Percentiles rank a stretch among this genome's conserved stretches.
Conservation (phyloP, 2,888 invertebrate species). For the Agrochola litura region DNA sequence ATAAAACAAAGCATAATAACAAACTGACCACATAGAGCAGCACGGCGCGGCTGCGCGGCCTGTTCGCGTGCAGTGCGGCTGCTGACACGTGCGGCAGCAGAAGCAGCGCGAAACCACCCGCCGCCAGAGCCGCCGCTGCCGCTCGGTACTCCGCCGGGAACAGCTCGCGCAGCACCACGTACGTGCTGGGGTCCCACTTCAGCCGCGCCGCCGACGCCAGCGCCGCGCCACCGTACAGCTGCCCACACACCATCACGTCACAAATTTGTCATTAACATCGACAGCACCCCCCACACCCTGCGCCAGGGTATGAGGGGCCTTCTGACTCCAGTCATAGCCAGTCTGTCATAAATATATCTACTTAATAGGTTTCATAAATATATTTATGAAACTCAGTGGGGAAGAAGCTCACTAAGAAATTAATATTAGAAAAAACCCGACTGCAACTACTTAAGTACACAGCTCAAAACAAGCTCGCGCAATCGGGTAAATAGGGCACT, state of each 20-base stretch:
- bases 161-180: slow-evolving; percentile 76
- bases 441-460: too few relatives aligned
- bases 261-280: neutral
- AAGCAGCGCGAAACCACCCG: slow-evolving; percentile 69
- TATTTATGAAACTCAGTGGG: too few relatives aligned
- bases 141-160: slow-evolving; percentile 75
- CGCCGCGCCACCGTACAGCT: slow-evolving; percentile 79
- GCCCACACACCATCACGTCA: slow-evolving; percentile 7
- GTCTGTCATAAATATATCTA: too few relatives aligned
- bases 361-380: too few relatives aligned
- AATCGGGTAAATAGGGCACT: too few relatives aligned
- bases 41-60: slow-evolving; percentile 35
- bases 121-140: slow-evolving; percentile 64
- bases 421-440: too few relatives aligned
- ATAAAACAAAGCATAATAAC: neutral
- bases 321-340: slow-evolving; percentile 1
- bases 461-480: too few relatives aligned
- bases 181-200: slow-evolving; percentile 85
- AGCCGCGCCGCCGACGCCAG: slow-evolving; percentile 82
- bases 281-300: neutral
- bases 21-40: slow-evolving; percentile 67
- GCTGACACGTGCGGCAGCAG: slow-evolving; percentile 74
- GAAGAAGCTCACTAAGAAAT: too few relatives aligned
- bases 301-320: neutral
- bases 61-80: slow-evolving; percentile 49